Evolutionary conservation across 1,140 invertebrate genomes (phyloP).

Genomic region (Stegodyphus mimosarum): DNA sequence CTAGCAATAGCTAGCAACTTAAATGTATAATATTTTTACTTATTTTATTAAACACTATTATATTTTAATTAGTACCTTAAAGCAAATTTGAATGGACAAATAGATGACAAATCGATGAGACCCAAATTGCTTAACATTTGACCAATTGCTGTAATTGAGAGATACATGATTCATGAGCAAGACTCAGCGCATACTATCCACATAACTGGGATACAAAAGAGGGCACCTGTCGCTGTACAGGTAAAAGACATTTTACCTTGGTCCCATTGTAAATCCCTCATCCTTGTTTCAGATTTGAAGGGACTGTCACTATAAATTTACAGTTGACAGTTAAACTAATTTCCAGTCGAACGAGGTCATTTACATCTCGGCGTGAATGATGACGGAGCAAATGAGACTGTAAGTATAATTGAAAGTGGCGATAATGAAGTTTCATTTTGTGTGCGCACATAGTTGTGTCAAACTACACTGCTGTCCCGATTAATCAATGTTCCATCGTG

Average conservation of each 20-base stretch:
- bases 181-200: not conserved
- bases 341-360: not conserved
- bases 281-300: not conserved
- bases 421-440: constrained; percentile 30
- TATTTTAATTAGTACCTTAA: too few species aligned
- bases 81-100: too few species aligned
- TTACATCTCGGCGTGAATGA: not conserved
- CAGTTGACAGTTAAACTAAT: not conserved
- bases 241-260: not conserved
- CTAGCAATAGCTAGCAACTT: too few species aligned
- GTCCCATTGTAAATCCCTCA: not conserved
- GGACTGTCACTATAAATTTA: not conserved
- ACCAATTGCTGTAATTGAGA: not conserved
- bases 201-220: not conserved
- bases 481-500: not conserved
- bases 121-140: too few species aligned
- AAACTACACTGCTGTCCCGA: not conserved
- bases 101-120: too few species aligned
- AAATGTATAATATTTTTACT: too few species aligned
- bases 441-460: not conserved
- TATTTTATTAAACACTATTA: too few species aligned
- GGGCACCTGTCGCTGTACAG: not conserved
- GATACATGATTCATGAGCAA: not conserved
- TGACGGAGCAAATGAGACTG: not conserved
- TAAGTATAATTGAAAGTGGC: constrained; percentile 18